Evolutionary conservation across 2,888 invertebrate species (phyloP), one percentile per base, ranked within the genome.

Genomic region (Stenchaetothrips biformis): DNA sequence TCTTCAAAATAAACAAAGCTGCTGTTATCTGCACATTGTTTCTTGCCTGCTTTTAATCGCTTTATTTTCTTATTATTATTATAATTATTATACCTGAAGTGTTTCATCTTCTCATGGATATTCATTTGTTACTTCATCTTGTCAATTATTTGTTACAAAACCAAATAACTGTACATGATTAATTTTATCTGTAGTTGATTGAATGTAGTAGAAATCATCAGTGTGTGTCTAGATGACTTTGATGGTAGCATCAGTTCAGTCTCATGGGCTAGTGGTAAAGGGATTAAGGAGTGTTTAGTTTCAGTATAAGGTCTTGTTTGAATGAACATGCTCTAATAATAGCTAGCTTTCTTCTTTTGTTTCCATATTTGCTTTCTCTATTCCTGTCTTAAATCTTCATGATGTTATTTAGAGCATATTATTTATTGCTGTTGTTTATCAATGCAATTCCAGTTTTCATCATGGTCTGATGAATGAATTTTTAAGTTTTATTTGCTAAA

Each of bases 121-220:
- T 74, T 74, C 67, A 74, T 74, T 74, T 74, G 67, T 74, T 74
- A 21, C 53, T 53, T 53, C 53, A 21, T 74, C 67, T 21, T 74
- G 67, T 74, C 67, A 74, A 74, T 74, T 74, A 74, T 74, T 74
- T 25, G 67, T 74, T 74, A 74, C 67, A 67, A n/a, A 67, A 21
- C 67, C 21, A 21, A 67, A 21, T 67, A 67, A 67, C 21, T 67
- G 53, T 53, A 53, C 53, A 53, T 53, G 7, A 74, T 21, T 25
- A 37, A 74, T 74, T 74, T 74, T 74, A 74, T 21, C 59, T 25
- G 67, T 74, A 74, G 67, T 74, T 25, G 67, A 74, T 74, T 25
- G 67, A 74, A 25, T 74, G 67, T 74, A 25, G 67, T 74, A 21
- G 67, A 74, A n/a, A 25, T 74, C 25, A 21, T 25, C 67, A 74